Evolutionary conservation across 2,113 vertebrate species (phyloP).

Genomic region (Silurus glanis): DNA sequence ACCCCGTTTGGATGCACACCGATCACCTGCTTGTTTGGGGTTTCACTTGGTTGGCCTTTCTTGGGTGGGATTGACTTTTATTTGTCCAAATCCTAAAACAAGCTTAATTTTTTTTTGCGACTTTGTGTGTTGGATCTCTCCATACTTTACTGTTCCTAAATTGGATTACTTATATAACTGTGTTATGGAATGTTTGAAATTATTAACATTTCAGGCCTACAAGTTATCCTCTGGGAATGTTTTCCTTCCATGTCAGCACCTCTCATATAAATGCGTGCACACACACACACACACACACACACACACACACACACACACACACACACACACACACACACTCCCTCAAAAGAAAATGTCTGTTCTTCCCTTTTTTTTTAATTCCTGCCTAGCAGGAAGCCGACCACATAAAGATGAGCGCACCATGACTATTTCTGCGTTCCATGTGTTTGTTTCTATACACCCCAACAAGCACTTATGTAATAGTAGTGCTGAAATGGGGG

Average conservation of each 20-base stretch:
- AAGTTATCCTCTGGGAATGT: constrained; percentile 14
- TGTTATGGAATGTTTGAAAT: constrained; percentile 9
- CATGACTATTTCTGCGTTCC: constrained; percentile 12
- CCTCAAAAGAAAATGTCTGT: constrained; percentile 19
- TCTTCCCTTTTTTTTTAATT: constrained; percentile 27
- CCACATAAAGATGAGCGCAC: constrained; percentile 15
- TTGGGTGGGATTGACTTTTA: constrained; percentile 32
- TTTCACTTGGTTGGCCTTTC: constrained; percentile 52
- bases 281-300: constrained; percentile 17
- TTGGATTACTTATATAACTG: neutral
- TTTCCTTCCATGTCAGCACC: constrained; percentile 21
- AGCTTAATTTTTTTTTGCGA: constrained; percentile 20
- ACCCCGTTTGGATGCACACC: constrained; percentile 27
- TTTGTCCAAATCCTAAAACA: constrained; percentile 33
- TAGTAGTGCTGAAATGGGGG: neutral
- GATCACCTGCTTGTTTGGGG: constrained; percentile 40
- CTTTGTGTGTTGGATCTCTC: neutral
- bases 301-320: constrained; percentile 15
- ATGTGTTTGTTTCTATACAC: constrained; percentile 24
- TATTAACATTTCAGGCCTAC: constrained; percentile 13
- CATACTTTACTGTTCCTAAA: neutral
- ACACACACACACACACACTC: neutral
- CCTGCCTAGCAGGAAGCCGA: constrained; percentile 31
- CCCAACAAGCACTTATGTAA: constrained; percentile 16
- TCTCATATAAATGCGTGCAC: constrained; percentile 13